Conservation (phyloP, 2,888 invertebrate genomes). For the Pseudococcus longispinus region DNA sequence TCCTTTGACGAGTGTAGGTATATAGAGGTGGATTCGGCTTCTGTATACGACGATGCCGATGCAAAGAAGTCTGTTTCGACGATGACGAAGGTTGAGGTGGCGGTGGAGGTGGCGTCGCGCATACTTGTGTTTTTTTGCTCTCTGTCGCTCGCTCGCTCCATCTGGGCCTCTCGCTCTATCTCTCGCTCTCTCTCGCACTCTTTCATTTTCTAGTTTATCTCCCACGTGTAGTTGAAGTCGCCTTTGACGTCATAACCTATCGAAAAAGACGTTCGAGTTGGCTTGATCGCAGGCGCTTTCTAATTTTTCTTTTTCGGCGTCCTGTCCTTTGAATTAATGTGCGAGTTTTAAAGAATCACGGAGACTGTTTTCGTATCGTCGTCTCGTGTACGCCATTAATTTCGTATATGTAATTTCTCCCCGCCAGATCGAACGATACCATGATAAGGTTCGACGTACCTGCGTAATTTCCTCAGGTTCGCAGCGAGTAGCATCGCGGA, state of each 20-base stretch:
- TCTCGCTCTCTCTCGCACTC: no score
- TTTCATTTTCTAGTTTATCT: conserved; percentile 1
- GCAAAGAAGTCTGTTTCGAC: not conserved
- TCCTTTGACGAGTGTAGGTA: not conserved
- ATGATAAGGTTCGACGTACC: no score
- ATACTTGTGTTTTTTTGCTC: not conserved
- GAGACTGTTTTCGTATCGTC: not conserved
- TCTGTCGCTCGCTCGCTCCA: not conserved
- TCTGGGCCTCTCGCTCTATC: no score
- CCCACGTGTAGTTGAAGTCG: conserved; percentile 34
- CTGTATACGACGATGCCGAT: not conserved
- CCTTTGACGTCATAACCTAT: conserved; percentile 15
- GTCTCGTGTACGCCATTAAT: not conserved
- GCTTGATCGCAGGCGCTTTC: conserved; percentile 2
- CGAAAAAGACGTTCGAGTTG: not conserved
- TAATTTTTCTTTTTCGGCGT: not conserved
- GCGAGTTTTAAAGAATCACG: not conserved
- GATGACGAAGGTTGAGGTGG: not conserved
- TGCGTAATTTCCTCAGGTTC: no score
- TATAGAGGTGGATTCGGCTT: not conserved
- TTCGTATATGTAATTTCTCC: not conserved
- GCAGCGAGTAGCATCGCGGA: no score
- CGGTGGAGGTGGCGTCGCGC: not conserved
- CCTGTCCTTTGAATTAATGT: conserved; percentile 6
- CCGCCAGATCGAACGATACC: not conserved